Evolutionary conservation across 2,797 vertebrate genomes (phyloP).

Genomic region (Thaleichthys pacificus): DNA sequence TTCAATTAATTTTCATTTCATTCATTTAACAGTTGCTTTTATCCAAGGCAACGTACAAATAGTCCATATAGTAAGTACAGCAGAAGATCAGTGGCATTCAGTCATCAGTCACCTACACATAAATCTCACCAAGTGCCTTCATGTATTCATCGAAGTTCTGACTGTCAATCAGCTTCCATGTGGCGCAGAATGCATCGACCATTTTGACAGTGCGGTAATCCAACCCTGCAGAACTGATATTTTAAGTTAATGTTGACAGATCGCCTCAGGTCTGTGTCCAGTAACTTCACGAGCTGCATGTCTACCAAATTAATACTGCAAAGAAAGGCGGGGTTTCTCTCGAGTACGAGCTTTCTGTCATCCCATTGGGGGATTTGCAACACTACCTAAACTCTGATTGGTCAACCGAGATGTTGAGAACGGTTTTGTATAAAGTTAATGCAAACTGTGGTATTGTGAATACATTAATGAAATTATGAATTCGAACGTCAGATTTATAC

Average conservation of each 20-base stretch:
- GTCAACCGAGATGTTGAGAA: conserved; percentile 51
- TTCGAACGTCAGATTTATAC: too few species aligned
- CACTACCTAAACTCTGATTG: conserved; percentile 46
- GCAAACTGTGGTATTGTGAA: neutral
- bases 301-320: conserved; percentile 50
- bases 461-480: too few species aligned
- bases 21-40: too few species aligned
- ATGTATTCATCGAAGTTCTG: conserved; percentile 98
- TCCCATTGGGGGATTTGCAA: conserved; percentile 54
- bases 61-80: too few species aligned
- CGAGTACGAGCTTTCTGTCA: neutral
- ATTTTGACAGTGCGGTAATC: conserved; percentile 65
- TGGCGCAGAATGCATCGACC: conserved; percentile 93
- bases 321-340: conserved; percentile 34
- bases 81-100: neutral
- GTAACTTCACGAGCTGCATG: conserved; percentile 10
- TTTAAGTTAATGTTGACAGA: neutral
- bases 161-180: conserved; percentile 93
- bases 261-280: conserved; percentile 15
- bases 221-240: conserved; percentile 3
- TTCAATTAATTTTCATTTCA: too few species aligned
- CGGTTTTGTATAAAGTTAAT: conserved; percentile 24
- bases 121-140: conserved; percentile 84
- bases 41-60: too few species aligned
- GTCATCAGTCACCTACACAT: neutral